phyloP scores from a whole-genome alignment of 2,113 vertebrate genomes.

The Atrichornis clamosus region DNA sequence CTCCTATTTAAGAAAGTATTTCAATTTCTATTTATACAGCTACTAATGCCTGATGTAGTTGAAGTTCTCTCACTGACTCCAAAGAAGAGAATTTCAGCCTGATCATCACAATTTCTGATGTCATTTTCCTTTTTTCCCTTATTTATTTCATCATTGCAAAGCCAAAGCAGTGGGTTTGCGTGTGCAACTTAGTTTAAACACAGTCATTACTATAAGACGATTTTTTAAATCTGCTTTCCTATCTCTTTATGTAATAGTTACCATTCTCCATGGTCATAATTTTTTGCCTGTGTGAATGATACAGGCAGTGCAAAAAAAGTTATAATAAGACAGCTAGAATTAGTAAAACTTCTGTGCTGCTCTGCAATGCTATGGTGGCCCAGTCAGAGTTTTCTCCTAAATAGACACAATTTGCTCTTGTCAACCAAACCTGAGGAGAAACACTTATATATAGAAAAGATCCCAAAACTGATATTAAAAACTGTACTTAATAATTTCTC shows the following conservation, averaged over 20 bases:
- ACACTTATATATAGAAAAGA: not conserved
- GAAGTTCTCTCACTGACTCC: not conserved
- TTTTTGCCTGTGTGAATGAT: not conserved
- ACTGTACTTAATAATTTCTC: not conserved
- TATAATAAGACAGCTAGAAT: not conserved
- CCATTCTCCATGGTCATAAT: accelerated
- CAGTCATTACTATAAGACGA: not conserved
- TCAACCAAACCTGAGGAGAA: not conserved
- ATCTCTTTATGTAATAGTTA: not conserved
- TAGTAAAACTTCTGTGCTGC: not conserved
- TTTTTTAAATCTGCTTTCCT: not conserved
- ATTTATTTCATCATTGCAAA: not conserved
- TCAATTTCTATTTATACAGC: not conserved
- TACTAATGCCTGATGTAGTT: not conserved
- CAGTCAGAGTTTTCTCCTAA: not conserved
- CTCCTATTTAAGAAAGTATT: not conserved
- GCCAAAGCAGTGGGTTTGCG: not conserved
- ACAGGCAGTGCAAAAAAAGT: not conserved
- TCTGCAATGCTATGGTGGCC: not conserved
- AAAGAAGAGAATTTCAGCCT: not conserved
- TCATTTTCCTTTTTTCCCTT: not conserved
- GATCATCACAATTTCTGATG: not conserved
- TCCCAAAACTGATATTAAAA: not conserved
- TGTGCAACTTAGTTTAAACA: not conserved
- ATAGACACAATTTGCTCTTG: not conserved